These are phyloP conservation scores for Valencia hispanica DNA, from an alignment of 2,797 vertebrate genomes.

Conservation along the genomic window DNA sequence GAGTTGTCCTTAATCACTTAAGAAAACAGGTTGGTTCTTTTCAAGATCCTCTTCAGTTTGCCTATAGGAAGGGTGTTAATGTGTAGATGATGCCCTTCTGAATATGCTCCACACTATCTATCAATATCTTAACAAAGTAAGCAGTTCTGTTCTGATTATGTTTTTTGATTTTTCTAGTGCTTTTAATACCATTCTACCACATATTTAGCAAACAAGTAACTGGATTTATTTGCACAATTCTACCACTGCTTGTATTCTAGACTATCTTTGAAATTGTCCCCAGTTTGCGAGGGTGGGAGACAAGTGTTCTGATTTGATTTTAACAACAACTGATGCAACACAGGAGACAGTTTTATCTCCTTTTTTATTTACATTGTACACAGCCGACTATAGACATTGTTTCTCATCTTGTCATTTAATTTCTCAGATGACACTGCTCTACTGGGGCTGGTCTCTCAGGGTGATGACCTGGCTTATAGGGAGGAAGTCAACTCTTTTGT, in stretches of 20 bases:
- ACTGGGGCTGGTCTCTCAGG: too few relatives aligned
- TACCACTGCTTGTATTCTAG: neutral
- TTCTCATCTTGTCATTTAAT: neutral
- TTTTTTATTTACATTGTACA: neutral
- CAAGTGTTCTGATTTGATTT: neutral
- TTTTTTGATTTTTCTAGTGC: too few relatives aligned
- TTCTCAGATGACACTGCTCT: neutral
- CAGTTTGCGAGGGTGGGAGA: neutral
- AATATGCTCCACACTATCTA: too few relatives aligned
- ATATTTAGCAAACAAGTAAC: too few relatives aligned
- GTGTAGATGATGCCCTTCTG: slow-evolving; percentile 1
- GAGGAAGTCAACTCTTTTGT: too few relatives aligned
- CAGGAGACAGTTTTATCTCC: neutral
- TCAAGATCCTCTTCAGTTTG: too few relatives aligned
- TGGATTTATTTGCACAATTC: neutral
- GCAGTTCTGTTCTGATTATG: neutral
- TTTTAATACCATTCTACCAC: neutral
- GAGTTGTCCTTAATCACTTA: too few relatives aligned
- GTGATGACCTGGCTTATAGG: too few relatives aligned
- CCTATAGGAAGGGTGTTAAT: neutral
- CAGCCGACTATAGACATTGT: neutral
- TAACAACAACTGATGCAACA: neutral
- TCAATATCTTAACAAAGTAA: too few relatives aligned
- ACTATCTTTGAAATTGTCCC: neutral
- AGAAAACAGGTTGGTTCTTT: too few relatives aligned